Conservation (phyloP, 2,888 invertebrate species). For the Merodon equestris region DNA sequence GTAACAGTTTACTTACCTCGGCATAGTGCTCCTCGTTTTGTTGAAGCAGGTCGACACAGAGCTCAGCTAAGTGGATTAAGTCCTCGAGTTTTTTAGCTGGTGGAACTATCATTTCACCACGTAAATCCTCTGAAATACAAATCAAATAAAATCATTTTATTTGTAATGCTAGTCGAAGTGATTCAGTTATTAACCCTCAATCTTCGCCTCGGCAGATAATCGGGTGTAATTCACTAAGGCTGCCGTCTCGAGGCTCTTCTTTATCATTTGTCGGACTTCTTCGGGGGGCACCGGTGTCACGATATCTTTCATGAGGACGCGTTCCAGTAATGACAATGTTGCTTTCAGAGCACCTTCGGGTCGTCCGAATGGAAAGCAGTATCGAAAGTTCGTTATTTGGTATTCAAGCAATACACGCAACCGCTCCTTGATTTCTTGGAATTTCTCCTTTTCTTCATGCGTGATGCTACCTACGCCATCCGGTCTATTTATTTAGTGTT, state of each 20-base stretch:
- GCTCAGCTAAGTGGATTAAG: conserved; percentile 96
- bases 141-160: background rate
- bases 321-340: conserved; percentile 95
- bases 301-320: conserved; percentile 99
- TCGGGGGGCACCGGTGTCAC: conserved; percentile 97
- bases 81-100: conserved; percentile 96
- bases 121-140: conserved; percentile 84
- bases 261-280: conserved; percentile 97
- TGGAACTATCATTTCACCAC: conserved; percentile 89
- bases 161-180: background rate
- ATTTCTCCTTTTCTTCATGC: conserved; percentile 98
- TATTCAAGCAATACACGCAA: conserved; percentile 94
- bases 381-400: conserved; percentile 99
- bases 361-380: conserved; percentile 98
- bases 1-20: conserved; percentile 86
- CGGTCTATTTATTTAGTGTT: conserved; percentile 83
- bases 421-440: conserved; percentile 97
- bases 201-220: conserved; percentile 97
- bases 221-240: conserved; percentile 98
- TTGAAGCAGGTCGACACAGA: conserved; percentile 98
- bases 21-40: conserved; percentile 99
- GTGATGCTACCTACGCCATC: conserved; percentile 99
- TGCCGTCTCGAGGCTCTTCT: conserved; percentile 98
- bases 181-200: conserved; percentile 87
- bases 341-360: conserved; percentile 99